These are phyloP conservation scores for Morpho deidamia DNA, from an alignment of 2,888 invertebrate genomes.

Conservation along the genomic window DNA sequence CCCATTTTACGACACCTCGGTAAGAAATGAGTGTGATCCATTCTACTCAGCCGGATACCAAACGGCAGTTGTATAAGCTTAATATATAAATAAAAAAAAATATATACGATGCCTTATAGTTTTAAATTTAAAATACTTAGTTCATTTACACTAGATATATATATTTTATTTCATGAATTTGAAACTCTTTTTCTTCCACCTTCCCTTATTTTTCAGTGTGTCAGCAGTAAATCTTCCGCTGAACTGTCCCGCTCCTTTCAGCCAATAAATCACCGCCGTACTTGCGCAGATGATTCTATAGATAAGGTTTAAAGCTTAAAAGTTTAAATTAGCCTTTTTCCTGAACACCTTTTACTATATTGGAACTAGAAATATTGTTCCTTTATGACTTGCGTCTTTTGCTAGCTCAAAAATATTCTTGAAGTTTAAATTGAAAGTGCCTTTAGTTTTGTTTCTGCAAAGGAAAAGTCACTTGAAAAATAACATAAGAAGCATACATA, in stretches of 20 bases:
- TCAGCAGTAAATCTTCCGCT: constrained; percentile 39
- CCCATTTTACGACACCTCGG: no score
- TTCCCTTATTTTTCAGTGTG: constrained; percentile 13
- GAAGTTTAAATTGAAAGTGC: no score
- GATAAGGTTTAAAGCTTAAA: constrained; percentile 27
- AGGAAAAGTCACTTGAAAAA: no score
- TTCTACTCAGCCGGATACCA: no score
- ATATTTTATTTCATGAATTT: not conserved
- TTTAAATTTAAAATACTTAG: not conserved
- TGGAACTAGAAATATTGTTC: constrained; percentile 13
- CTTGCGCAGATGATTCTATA: constrained; percentile 31
- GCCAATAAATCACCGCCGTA: constrained; percentile 36
- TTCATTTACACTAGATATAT: not conserved
- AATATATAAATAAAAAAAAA: not conserved
- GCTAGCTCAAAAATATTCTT: not conserved
- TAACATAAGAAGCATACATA: no score
- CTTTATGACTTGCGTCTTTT: constrained; percentile 10
- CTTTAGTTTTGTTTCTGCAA: no score
- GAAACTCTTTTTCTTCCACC: constrained; percentile 6
- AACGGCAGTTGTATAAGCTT: no score
- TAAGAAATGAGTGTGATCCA: no score
- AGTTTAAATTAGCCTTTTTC: constrained; percentile 30
- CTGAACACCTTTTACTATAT: constrained; percentile 14
- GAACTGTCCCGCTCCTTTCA: constrained; percentile 32
- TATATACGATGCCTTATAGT: not conserved